These are phyloP conservation scores for Fistularia commersonii DNA, from an alignment of 2,797 vertebrate genomes.

Conservation along the genomic window DNA sequence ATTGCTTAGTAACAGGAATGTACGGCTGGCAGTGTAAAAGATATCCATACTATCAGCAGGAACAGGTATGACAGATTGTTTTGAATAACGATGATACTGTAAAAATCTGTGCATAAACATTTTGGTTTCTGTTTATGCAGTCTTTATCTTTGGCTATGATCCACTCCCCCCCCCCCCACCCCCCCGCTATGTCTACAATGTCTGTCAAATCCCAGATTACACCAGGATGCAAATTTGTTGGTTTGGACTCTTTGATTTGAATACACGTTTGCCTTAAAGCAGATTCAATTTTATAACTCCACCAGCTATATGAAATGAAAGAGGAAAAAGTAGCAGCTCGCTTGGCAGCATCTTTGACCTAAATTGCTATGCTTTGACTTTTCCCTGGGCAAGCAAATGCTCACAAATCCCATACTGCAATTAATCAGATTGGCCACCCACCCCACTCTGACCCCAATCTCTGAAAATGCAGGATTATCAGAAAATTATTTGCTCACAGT, in stretches of 20 bases:
- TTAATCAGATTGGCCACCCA: slow-evolving; percentile 79
- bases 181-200: slow-evolving; percentile 31
- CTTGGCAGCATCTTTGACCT: slow-evolving; percentile 72
- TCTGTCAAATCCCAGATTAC: slow-evolving; percentile 45
- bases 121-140: slow-evolving; percentile 24
- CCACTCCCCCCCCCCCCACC: no score
- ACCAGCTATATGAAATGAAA: slow-evolving; percentile 24
- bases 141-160: slow-evolving; percentile 19
- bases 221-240: slow-evolving; percentile 20
- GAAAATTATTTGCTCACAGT: slow-evolving; percentile 56
- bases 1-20: no score
- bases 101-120: no score
- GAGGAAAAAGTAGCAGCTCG: slow-evolving; percentile 49
- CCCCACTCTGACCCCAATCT: slow-evolving; percentile 76
- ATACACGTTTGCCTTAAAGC: slow-evolving; percentile 26
- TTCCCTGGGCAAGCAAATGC: slow-evolving; percentile 68
- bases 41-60: no score
- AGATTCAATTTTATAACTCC: slow-evolving; percentile 36
- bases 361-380: slow-evolving; percentile 67
- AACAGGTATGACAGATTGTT: no score
- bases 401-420: slow-evolving; percentile 76
- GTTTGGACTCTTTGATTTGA: slow-evolving; percentile 33
- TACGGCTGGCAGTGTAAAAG: no score
- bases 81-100: no score
- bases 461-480: slow-evolving; percentile 67